phyloP scores from a whole-genome alignment of 2,888 invertebrate genomes.

The Sinelater perroti region DNA sequence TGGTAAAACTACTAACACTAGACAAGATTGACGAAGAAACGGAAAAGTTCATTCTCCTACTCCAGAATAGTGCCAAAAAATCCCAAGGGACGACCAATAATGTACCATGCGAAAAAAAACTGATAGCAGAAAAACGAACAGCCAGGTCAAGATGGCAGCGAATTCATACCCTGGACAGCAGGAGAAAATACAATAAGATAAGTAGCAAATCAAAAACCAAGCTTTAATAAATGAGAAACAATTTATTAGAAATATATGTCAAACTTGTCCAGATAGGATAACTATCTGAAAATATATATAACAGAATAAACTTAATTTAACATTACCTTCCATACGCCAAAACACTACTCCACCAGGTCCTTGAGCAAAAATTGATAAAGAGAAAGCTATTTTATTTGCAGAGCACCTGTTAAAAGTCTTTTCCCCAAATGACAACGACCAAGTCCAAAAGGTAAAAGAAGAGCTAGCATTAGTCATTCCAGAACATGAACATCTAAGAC shows the following conservation, averaged over 20 bases:
- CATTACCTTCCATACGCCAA: neutral
- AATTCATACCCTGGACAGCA: neutral
- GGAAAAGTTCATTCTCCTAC: neutral
- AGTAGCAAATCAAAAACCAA: neutral
- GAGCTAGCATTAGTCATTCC: neutral
- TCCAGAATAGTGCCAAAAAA: neutral
- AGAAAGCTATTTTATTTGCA: neutral
- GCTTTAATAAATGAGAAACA: conserved; percentile 2
- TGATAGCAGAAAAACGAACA: neutral
- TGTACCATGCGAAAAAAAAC: neutral
- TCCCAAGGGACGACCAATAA: neutral
- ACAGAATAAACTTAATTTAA: neutral
- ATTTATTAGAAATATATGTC: neutral
- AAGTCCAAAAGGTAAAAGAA: neutral
- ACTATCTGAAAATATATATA: neutral
- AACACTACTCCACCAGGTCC: neutral
- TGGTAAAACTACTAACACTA: too few relatives aligned
- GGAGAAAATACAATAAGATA: neutral
- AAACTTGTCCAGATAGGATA: neutral
- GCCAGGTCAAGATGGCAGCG: neutral
- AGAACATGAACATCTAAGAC: neutral
- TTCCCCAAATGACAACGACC: neutral
- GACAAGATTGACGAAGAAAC: too few relatives aligned
- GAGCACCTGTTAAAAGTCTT: conserved; percentile 3
- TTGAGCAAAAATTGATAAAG: neutral